phyloP scores from a whole-genome alignment of 53 echinoderm and acorn worm species.

The Luidia sarsii region DNA sequence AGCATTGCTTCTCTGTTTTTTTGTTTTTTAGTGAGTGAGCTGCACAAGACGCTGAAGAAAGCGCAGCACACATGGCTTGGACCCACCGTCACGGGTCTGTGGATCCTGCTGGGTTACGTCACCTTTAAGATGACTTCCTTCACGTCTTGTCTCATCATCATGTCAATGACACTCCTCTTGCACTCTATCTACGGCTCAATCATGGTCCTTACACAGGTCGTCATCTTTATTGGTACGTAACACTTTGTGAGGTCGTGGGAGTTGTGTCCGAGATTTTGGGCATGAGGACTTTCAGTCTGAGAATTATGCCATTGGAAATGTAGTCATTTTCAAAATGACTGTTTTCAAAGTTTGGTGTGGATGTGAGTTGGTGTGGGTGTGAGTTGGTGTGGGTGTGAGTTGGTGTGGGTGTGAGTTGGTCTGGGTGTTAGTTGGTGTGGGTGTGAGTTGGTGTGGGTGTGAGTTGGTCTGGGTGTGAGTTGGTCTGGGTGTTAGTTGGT shows the following conservation, averaged over 20 bases:
- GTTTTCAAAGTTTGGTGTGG: no score
- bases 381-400: no score
- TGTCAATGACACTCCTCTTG: conserved; percentile 48
- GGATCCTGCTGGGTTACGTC: conserved; percentile 58
- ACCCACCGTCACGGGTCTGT: conserved; percentile 39
- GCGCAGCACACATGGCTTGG: conserved; percentile 51
- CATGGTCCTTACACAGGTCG: conserved; percentile 65
- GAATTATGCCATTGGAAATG: background rate
- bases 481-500: no score
- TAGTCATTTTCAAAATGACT: background rate
- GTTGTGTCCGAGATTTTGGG: no score
- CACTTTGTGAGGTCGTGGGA: no score
- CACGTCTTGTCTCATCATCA: conserved; percentile 51
- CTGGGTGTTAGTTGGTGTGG: no score
- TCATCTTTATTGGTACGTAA: conserved; percentile 65
- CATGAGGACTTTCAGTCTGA: no score
- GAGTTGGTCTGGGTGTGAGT: no score
- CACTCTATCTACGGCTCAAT: conserved; percentile 69
- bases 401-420: no score
- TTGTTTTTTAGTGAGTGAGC: conserved; percentile 62
- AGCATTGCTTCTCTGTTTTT: no score
- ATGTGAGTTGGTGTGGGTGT: no score
- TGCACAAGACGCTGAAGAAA: conserved; percentile 41
- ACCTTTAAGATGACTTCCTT: conserved; percentile 33
- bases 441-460: no score